Evolutionary conservation across 2,797 vertebrate species (phyloP).

Genomic region (Antrozous pallidus): DNA sequence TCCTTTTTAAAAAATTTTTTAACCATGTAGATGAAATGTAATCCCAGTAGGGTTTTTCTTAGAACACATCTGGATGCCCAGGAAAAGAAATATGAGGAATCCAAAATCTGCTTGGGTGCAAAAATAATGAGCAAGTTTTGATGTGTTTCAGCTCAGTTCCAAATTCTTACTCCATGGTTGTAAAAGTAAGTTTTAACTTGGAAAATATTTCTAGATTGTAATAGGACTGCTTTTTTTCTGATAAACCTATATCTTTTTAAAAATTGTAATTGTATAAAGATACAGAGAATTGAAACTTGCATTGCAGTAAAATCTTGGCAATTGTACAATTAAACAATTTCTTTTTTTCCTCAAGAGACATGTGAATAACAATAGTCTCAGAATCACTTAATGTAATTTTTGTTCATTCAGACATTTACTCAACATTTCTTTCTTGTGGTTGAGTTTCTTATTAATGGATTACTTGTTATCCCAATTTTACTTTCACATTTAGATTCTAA

Average conservation of each 20-base stretch:
- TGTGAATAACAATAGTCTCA: neutral
- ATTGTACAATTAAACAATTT: neutral
- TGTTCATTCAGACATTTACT: neutral
- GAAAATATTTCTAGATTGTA: conserved; percentile 16
- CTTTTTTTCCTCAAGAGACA: neutral
- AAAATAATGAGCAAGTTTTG: conserved; percentile 39
- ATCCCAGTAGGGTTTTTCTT: conserved; percentile 49
- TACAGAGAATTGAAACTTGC: conserved; percentile 11
- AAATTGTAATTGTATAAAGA: neutral
- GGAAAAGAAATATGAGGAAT: conserved; percentile 33
- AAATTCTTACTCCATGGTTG: neutral
- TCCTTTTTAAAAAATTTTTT: neutral
- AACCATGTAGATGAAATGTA: neutral
- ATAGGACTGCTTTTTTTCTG: neutral
- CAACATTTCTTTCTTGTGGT: neutral
- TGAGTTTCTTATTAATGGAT: neutral
- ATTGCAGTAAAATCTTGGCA: neutral
- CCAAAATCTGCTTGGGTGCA: neutral
- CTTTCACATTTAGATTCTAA: neutral
- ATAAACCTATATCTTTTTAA: neutral
- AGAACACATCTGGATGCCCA: conserved; percentile 15
- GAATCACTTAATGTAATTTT: neutral
- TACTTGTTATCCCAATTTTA: neutral
- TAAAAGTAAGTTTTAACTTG: conserved; percentile 46
- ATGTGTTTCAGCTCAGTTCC: neutral